Base-by-base conservation (phyloP, 2,113 vertebrate genomes). In the Larimichthys polyactis region DNA sequence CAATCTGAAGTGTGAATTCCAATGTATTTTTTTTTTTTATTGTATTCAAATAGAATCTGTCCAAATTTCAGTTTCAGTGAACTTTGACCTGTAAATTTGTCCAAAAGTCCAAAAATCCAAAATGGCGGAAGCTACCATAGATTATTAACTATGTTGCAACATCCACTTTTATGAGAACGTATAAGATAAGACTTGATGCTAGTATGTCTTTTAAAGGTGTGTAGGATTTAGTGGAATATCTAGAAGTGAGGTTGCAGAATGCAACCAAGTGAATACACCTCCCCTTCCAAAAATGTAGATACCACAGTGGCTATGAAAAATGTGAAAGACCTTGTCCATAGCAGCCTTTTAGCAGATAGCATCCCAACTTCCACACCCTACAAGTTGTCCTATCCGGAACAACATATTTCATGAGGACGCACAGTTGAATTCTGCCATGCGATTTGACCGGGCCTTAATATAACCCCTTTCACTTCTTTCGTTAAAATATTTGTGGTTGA, bases 401-500 rank as follows among this genome's bases (percentile, higher is more conserved):
- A 16, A 46, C 46, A 63, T 49, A 27, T 59, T 51, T 44, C 22
- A 57, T 7, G 63, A 58, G 65, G 27, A 48, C 20, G 14, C 10
- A 2, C 48, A 40, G 17, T n/a, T 62, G 19, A 24, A 43, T 32
- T 44, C 24, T 68, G 20, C 49, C 17, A 51, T 64, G 17, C 49
- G 52, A 46, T 36, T 65, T 40, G 29, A 79, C 71, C 40, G 4
- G 51, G 36, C 20, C 40, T 71, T 48, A 24, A 9, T 12, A 2
- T n/a, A 68, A 27, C 43, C 57, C 52, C 55, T 22, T 69, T 52
- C 55, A 78, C 22, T 43, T 46, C 62, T 68, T 71, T 71, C 29
- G 65, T 78, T 62, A 24, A 44, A 51, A 54, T 40, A 51, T 66
- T 74, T 57, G 32, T 63, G 43, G 64, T 71, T 71, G 59, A 74